Evolutionary conservation across 2,797 vertebrate species (phyloP), one percentile per base, ranked within the genome.

Genomic region (Coreius guichenoti): DNA sequence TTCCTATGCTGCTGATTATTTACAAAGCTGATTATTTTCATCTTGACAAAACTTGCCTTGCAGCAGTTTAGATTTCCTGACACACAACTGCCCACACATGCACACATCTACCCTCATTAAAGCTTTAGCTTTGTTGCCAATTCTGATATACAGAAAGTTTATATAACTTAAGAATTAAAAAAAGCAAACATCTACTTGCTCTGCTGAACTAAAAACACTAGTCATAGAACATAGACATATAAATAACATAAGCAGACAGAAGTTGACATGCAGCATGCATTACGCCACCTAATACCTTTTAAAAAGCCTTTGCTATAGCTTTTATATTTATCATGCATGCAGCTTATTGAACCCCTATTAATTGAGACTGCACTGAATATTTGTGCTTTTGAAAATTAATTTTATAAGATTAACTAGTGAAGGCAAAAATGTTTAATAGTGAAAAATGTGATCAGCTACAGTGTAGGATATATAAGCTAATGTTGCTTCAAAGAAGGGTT

Each of bases 11-110:
- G 12, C 45, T 67, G 67, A 70, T 49, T 86, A 76, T 86, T 86
- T 80, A 88, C 76, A 75, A 83, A 86, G 78, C 11, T 54, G 73
- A 75, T 75, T 49, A 54, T 75, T 75, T 75, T 86, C 51, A 83
- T 43, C 29, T 78, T 88, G 84, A 87, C 81, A 73, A n/a, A 80
- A 86, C 70, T 36, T 86, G 68, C 81, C 80, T 75, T 3, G 49
- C 19, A 69, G 70, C 75, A 31, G 39, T 81, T 54, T 70, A 58
- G 56, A 61, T 73, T 63, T 74, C 69, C 63, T 58, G 45, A 70
- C 51, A 65, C 75, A 56, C 47, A 83, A 82, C 69, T 51, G 63
- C 31, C 39, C 70, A 58, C 54, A 82, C 74, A 77, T 47, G 63
- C 14, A 58, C 39, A 77, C 33, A 72, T 70, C 67, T 65, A 80